Evolutionary conservation across 2,113 vertebrate species (phyloP), one percentile per base, ranked within the genome.

Genomic region (Loxodonta africana): DNA sequence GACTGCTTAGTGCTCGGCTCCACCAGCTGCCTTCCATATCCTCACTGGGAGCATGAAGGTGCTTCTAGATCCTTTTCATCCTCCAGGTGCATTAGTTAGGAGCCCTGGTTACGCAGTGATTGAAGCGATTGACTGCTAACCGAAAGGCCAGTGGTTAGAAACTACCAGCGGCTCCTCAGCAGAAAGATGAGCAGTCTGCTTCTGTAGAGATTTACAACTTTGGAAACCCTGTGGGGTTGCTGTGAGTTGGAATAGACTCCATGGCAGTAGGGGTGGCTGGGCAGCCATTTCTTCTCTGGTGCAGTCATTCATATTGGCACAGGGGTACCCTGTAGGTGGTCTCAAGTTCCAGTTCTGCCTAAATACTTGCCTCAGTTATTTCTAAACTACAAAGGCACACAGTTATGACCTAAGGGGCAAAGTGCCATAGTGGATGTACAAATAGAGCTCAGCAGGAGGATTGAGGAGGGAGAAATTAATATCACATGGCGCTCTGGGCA

Each of bases 401-500:
- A 20, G 1, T 69, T 14, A 87, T 67, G 91, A 76, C 37, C 41
- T 28, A n/a, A 71, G 37, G 37, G 67, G 37, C 37, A 3, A n/a
- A 33, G 82, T 15, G 48, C 33, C 92, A 48, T 11, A 7, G 15
- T 2, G 44, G 51, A 25, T 33, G 62, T 46, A 20, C 30, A 20
- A 26, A 44, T 0, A 21, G 41, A 37, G 8, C 23, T 33, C 60
- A 0, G 0, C 0, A 1, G 51, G 78, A 25, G 84, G 33, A 0
- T 0, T 37, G 60, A 46, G 26, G 62, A 28, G 48, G 60, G 17
- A 76, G 83, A n/a, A 80, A 20, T 15, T 28, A 33, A 15, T 28
- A 4, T 5, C 0, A 0, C 20, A 12, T 0, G 69, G 33, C 33
- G 46, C 18, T 4, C 37, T 8, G 37, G 26, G 57, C 57, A 2